These are phyloP conservation scores for Drosophila gaucha DNA, from an alignment of 2,888 invertebrate genomes.

Conservation along the genomic window DNA sequence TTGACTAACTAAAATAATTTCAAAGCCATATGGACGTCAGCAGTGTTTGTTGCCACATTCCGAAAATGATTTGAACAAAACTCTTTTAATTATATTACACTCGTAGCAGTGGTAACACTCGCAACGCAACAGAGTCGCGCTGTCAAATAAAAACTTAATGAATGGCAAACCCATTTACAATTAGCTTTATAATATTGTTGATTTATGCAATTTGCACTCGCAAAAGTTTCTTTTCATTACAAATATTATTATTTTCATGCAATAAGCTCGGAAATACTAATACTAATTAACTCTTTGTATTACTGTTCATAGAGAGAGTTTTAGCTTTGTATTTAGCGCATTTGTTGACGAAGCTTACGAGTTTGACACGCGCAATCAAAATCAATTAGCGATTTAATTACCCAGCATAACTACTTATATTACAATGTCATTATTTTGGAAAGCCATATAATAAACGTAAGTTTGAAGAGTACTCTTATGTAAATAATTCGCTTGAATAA, in stretches of 20 bases:
- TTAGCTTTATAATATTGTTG: neutral
- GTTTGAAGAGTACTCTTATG: too few species aligned
- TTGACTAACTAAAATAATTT: too few species aligned
- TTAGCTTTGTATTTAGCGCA: neutral
- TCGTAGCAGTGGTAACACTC: neutral
- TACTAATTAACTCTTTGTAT: neutral
- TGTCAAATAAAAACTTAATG: neutral
- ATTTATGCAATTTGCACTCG: neutral
- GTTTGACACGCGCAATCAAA: neutral
- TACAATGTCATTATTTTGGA: neutral
- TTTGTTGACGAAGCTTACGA: neutral
- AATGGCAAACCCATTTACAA: neutral
- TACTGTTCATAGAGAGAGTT: neutral
- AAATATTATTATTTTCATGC: neutral
- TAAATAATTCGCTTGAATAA: neutral
- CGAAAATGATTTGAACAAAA: too few species aligned
- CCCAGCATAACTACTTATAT: neutral
- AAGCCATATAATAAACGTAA: too few species aligned
- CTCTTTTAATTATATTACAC: neutral
- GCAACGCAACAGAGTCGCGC: too few species aligned
- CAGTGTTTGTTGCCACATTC: neutral
- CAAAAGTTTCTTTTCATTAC: neutral
- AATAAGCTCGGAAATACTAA: neutral
- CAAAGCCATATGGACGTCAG: too few species aligned
- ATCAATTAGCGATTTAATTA: neutral